Evolutionary conservation across 2,888 invertebrate species (phyloP), one percentile per base, ranked within the genome.

Genomic region (Phyllotreta striolata): DNA sequence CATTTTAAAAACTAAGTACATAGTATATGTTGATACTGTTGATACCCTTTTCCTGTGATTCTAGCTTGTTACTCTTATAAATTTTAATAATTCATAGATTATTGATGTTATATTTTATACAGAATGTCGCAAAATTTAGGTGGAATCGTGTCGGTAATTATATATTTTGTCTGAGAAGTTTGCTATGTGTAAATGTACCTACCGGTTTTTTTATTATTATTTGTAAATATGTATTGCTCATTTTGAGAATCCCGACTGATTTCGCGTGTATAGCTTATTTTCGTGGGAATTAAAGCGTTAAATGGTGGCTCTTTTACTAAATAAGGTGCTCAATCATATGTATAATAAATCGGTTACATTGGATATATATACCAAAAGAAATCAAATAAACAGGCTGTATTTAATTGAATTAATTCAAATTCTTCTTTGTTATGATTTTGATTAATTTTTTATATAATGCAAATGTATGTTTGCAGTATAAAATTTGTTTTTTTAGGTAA

Each of bases 61-160:
- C 73, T 76, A 79, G 79, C 79, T 79, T 79, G 75, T 78, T 79
- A 75, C 64, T 76, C 74, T 67, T 77, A 77, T 76, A 79, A 76
- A 79, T 75, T 78, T 78, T 79, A 78, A 76, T 35, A 49, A 68
- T 58, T 49, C 43, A 60, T 60, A 14, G 51, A 66, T 61, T 69
- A 66, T 71, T 51, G 68, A 72, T 70, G 70, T 71, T 72, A 70
- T 67, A 59, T 69, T 68, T 66, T 68, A 14, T 49, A 49, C 49
- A 14, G 49, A 9, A 2, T 14, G 49, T 49, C 49, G n/a, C 24
- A 13, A 54, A 54, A 8, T 39, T 13, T 39, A 47, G 47, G 12
- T 43, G 12, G 12, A 7, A 6, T 39, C 8, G 39, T 39, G 7
- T 39, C 5, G 10, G 10, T n/a, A n/a, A 41, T 41, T 41, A 4